Evolutionary conservation across 1,140 invertebrate genomes (phyloP).

Genomic region (Pomacea maculata): DNA sequence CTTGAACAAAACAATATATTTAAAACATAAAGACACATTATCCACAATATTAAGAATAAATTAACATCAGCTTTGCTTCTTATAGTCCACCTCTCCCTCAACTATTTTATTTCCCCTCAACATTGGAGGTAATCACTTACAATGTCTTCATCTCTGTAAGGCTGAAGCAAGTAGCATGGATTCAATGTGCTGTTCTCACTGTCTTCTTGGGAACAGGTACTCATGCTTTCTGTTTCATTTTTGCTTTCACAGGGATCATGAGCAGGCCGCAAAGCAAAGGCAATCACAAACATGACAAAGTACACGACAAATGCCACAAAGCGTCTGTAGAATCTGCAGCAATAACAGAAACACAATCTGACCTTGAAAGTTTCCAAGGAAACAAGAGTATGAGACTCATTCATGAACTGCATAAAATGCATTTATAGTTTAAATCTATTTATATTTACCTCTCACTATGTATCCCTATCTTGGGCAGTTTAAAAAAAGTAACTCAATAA

Average conservation of each 20-base stretch:
- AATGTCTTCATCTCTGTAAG: slow-evolving; percentile 46
- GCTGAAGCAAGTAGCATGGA: slow-evolving; percentile 61
- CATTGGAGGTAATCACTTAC: slow-evolving; percentile 32
- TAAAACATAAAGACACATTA: too few relatives aligned
- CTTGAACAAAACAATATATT: too few relatives aligned
- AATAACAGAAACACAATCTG: slow-evolving; percentile 4
- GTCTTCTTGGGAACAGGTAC: slow-evolving; percentile 31
- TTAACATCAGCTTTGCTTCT: too few relatives aligned
- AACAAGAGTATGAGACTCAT: too few relatives aligned
- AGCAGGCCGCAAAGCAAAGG: slow-evolving; percentile 87
- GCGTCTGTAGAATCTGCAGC: slow-evolving; percentile 85
- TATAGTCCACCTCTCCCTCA: too few relatives aligned
- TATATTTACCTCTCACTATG: too few relatives aligned
- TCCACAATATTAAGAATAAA: too few relatives aligned
- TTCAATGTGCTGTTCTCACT: slow-evolving; percentile 45
- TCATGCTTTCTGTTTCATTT: slow-evolving; percentile 39
- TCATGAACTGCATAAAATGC: too few relatives aligned
- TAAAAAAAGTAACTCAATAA: too few relatives aligned
- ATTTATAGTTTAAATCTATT: too few relatives aligned
- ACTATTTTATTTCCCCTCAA: too few relatives aligned
- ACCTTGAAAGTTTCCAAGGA: not conserved
- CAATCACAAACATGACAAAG: slow-evolving; percentile 85
- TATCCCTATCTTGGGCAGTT: too few relatives aligned
- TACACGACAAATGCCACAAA: slow-evolving; percentile 91
- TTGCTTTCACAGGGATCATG: slow-evolving; percentile 64